phyloP scores from a whole-genome alignment of 2,113 vertebrate genomes.

The Phocoena phocoena region DNA sequence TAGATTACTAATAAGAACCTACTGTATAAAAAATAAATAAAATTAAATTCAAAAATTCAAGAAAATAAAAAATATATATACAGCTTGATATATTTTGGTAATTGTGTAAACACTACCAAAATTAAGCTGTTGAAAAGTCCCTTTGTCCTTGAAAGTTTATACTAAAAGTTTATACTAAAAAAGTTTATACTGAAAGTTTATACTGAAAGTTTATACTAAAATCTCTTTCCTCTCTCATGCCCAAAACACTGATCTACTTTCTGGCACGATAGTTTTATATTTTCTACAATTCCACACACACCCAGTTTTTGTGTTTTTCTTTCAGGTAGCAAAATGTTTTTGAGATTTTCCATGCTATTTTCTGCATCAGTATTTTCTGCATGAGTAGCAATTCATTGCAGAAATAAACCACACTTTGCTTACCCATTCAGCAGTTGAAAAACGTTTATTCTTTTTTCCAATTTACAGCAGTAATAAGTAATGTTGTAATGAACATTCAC shows the following conservation, averaged over 20 bases:
- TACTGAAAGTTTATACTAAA: not conserved
- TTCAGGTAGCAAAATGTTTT: not conserved
- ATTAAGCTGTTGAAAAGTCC: not conserved
- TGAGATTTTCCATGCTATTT: not conserved
- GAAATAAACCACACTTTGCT: not conserved
- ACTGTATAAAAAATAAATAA: no score
- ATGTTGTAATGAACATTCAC: not conserved
- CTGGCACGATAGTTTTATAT: not conserved
- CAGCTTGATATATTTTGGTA: not conserved
- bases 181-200: no score
- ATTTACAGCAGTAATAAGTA: not conserved
- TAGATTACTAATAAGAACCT: no score
- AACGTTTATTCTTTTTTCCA: not conserved
- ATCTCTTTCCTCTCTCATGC: no score
- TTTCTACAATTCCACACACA: not conserved
- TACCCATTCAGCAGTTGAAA: not conserved
- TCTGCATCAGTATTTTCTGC: not conserved
- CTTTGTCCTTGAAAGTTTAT: not conserved
- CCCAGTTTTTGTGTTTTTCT: not conserved
- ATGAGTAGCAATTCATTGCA: not conserved
- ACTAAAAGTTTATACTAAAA: not conserved
- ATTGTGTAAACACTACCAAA: not conserved
- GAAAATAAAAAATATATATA: not conserved
- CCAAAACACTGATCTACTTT: not conserved
- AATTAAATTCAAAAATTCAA: no score